Base-by-base conservation (phyloP, 2,113 vertebrate species). In the Engystomops pustulosus region DNA sequence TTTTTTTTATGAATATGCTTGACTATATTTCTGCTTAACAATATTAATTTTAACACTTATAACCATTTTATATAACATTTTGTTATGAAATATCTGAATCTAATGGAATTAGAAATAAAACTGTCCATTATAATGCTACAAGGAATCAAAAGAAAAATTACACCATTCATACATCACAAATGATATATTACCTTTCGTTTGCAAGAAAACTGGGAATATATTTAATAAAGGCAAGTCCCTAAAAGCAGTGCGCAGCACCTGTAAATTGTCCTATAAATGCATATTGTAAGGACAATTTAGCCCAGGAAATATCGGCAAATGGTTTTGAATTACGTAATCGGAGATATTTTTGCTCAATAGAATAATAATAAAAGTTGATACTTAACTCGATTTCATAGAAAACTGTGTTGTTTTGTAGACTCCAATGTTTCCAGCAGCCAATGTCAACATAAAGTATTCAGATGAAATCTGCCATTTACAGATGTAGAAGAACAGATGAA, bases 261-360 rank as follows among this genome's bases (percentile, higher is more conserved):
- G 55, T 79, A 79, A 79, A 79, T 41, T 20, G 11, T 14, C n/a
- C 84, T 44, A 79, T 67, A 14, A 65, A 75, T n/a, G 44, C 84
- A 14, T 34, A 77, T 38, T 23, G 38, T 38, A 77, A 36, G 49
- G 27, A 55, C 44, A 81, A 51, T 18, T 81, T 67, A 81, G 14
- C 34, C 70, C n/a, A n/a, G 69, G 62, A n/a, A 58, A 91, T 55
- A 92, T 36, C 23, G 30, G 55, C 18, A 38, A 77, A 58, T 38
- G 49, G 32, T 76, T 76, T 77, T 77, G 51, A 8, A 41, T 78
- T 78, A 78, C n/a, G 51, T 78, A 58, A 78, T 27, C 15, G 53
- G 34, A 78, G 51, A 78, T 60, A 58, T 34, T 38, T 36, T 53
- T 44, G 17, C 34, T 36, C 32, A 49, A 15, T 7, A 49, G 44